Conservation (phyloP, 2,797 vertebrate species). For the Pelobates cultripes region DNA sequence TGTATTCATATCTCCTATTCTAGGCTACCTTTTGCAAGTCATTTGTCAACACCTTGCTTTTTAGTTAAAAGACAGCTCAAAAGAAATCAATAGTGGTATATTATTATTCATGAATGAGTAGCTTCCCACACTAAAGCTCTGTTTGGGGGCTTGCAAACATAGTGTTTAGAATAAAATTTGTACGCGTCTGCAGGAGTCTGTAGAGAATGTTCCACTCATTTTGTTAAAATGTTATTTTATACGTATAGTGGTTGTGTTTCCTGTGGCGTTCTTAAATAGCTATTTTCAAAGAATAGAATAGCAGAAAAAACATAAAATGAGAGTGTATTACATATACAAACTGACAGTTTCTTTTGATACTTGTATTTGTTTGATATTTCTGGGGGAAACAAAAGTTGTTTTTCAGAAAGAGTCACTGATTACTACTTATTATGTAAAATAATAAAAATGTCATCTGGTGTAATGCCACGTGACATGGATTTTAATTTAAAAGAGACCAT, state of each 20-base stretch:
- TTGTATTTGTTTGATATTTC: neutral
- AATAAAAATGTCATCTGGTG: neutral
- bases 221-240: conserved; percentile 12
- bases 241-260: conserved; percentile 35
- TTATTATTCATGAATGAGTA: neutral
- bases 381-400: neutral
- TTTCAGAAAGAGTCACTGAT: too few relatives aligned
- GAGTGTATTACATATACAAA: neutral
- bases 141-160: neutral
- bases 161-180: conserved; percentile 11
- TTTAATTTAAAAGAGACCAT: neutral
- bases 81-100: too few relatives aligned
- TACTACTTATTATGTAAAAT: neutral
- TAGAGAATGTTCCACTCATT: conserved; percentile 14
- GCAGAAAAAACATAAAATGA: conserved; percentile 5
- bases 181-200: conserved; percentile 3
- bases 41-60: too few relatives aligned
- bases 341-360: conserved; percentile 5
- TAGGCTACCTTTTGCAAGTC: too few relatives aligned
- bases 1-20: too few relatives aligned
- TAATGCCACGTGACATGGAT: conserved; percentile 3
- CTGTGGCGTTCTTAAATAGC: conserved; percentile 25
- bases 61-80: too few relatives aligned
- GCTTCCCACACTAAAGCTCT: neutral
- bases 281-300: conserved; percentile 2